Evolutionary conservation across 2,888 invertebrate genomes (phyloP), one percentile per base, ranked within the genome.

Genomic region (Caradrina clavipalpis): DNA sequence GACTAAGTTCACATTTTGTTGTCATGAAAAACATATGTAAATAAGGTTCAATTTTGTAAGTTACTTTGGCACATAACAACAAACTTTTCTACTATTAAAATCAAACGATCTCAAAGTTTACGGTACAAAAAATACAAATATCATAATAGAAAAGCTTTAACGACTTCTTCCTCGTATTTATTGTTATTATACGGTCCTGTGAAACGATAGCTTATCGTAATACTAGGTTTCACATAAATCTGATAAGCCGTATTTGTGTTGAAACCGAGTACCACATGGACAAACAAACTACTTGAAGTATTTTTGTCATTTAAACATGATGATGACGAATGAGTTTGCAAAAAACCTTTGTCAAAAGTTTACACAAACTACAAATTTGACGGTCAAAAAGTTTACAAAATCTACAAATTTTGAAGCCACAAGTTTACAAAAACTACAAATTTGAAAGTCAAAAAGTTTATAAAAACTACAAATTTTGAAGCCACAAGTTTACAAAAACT

Each of bases 241-340:
- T 64, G 80, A 80, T 69, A 77, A 79, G 50, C 64, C n/a, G 60
- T 76, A 65, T 78, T 76, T 73, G 53, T 73, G 65, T 61, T 51
- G 47, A 51, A 63, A 60, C 59, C 21, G 17, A 17, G 45, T 17
- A 60, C 74, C 76, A 79, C 50, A 31, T 79, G 54, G 19, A 64
- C 31, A 79, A 79, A 79, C 57, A 77, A 76, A 64, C 21, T 50
- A 45, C 50, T 59, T 21, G n/a, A 17, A 4, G 45, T 45, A 45
- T 21, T 58, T 59, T 57, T 58, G 49, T 51, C 49, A 66, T 45
- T 71, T 26, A 17, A 51, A 64, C 21, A 22, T 10, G 19, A 11
- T n/a, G 2, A 22, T 51, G 11, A 51, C 17, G 17, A 72, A 8
- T 17, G 1, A 39, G 39, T 69, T 69, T 26, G 39, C 39, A 39